Evolutionary conservation across 2,113 vertebrate species (phyloP), one percentile per base, ranked within the genome.

Genomic region (Tichodroma muraria): DNA sequence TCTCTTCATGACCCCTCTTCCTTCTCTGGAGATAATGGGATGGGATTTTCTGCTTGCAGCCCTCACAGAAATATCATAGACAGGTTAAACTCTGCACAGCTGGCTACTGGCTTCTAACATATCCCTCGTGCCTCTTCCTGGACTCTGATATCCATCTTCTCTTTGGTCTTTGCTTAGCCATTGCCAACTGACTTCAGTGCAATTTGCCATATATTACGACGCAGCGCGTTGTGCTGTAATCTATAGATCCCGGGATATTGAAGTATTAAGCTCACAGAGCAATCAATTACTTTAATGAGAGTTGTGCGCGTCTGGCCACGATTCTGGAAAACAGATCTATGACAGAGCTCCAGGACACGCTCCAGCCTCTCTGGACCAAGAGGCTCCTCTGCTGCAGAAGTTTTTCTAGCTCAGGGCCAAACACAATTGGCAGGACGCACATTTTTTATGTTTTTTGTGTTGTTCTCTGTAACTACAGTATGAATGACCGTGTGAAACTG

Each of bases 11-110:
- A 80, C 80, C 38, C 85, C 88, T 88, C 64, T 88, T 93, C 27
- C 33, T 80, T 80, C 89, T 95, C 94, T 84, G 93, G 93, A 91
- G 91, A 84, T 95, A 95, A 93, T 88, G 85, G 94, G 49, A 80
- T 93, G 77, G 85, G 93, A 86, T 96, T 97, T 97, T 85, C 76
- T 89, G 89, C 87, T 89, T 37, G 50, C 79, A 91, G 85, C 85
- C 75, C 53, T 80, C 81, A 75, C 83, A 93, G 81, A 93, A 94
- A 69, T 72, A 73, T 35, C 56, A 11, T 4, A 56, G 80, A 6
- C 85, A 83, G 79, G 92, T 96, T 93, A 72, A 91, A 85, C 65
- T 82, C 95, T 28, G 53, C 91, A 57, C 81, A 76, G 89, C 75
- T 81, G 81, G 86, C 95, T 93, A 25, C 91, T 66, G 79, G 30